These are phyloP conservation scores for Misgurnus anguillicaudatus DNA, from an alignment of 2,113 vertebrate species.

Conservation along the genomic window DNA sequence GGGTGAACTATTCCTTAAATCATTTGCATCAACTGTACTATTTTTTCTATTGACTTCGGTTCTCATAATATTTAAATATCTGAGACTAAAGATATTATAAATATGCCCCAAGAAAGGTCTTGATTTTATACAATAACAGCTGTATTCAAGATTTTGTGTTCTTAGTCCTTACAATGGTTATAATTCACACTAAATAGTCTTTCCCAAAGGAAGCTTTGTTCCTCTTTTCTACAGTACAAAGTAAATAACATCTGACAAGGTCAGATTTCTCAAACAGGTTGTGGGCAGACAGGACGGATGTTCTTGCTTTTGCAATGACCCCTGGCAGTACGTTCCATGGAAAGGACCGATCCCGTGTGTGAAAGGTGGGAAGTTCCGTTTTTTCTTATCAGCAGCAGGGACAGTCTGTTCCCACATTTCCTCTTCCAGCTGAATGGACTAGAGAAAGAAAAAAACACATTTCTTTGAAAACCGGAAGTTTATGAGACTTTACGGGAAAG, in stretches of 20 bases:
- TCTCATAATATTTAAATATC: no score
- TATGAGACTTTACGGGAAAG: conserved; percentile 34
- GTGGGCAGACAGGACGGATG: conserved; percentile 60
- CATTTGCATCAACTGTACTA: no score
- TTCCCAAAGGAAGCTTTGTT: not conserved
- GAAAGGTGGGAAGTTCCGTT: conserved; percentile 58
- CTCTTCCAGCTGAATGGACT: conserved; percentile 55
- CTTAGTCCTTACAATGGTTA: not conserved
- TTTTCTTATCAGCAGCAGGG: conserved; percentile 60
- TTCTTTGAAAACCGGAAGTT: conserved; percentile 46
- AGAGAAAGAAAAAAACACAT: conserved; percentile 40
- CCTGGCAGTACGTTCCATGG: conserved; percentile 45
- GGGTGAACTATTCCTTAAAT: no score
- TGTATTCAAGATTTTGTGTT: no score
- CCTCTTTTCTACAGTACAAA: conserved; percentile 18
- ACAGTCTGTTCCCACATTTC: conserved; percentile 57
- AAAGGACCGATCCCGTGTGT: conserved; percentile 42
- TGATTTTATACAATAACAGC: not conserved
- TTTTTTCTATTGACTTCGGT: no score
- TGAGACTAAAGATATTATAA: no score
- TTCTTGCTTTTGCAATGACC: conserved; percentile 52
- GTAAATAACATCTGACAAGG: conserved; percentile 18
- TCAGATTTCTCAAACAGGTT: conserved; percentile 46
- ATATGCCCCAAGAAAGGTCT: no score
- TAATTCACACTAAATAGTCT: not conserved